Conservation (phyloP, 1,140 invertebrate species). For the Papilio glaucus region DNA sequence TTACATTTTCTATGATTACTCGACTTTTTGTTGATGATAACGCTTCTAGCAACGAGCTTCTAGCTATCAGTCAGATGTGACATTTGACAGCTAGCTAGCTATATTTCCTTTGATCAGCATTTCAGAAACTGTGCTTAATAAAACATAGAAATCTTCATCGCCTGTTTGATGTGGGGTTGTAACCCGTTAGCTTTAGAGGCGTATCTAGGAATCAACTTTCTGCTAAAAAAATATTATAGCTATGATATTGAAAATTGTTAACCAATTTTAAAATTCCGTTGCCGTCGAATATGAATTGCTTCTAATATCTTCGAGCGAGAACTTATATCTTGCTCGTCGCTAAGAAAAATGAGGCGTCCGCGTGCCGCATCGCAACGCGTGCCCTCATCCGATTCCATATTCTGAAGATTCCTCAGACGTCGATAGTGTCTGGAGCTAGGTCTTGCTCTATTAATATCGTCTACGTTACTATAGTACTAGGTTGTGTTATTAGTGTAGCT, state of each 20-base stretch:
- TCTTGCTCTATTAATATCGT: constrained; percentile 16
- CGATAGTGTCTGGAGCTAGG: neutral
- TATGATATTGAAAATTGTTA: neutral
- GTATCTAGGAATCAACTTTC: too few species aligned
- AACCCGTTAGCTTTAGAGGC: too few species aligned
- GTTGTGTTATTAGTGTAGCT: too few species aligned
- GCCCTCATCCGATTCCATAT: neutral
- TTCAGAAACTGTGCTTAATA: too few species aligned
- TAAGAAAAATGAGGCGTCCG: constrained; percentile 26
- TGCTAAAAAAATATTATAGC: neutral
- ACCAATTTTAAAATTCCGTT: neutral
- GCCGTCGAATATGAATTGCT: constrained; percentile 16
- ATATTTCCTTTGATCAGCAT: too few species aligned
- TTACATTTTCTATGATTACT: too few species aligned
- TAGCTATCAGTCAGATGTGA: too few species aligned
- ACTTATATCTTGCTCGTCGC: constrained; percentile 17
- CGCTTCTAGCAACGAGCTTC: too few species aligned
- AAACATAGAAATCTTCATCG: too few species aligned
- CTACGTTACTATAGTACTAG: neutral
- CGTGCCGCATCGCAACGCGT: constrained; percentile 8
- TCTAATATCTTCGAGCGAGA: constrained; percentile 2
- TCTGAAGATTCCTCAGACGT: constrained; percentile 17
- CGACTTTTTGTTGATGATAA: too few species aligned
- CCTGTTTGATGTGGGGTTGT: too few species aligned
- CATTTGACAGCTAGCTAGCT: too few species aligned